A percentile compares a stretch with the other conserved stretches of the same genome.
Conservation (phyloP, 2,113 vertebrate species). For the Xiphophorus couchianus region DNA sequence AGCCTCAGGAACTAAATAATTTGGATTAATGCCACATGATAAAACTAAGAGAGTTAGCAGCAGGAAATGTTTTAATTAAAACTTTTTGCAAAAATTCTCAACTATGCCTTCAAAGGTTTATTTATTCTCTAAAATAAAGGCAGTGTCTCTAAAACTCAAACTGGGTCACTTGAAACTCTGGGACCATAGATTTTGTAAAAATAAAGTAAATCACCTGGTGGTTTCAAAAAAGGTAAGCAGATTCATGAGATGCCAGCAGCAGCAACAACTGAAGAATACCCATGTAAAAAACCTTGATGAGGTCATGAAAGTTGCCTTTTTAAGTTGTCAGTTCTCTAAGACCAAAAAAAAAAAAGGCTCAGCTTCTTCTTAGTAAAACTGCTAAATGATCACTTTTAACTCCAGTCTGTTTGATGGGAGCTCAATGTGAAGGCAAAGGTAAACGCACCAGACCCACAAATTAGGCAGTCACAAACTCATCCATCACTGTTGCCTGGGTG, state of each 20-base stretch:
- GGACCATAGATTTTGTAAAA: background rate
- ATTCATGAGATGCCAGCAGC: background rate
- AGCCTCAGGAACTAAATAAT: too few species aligned
- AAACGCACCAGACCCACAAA: conserved; percentile 53
- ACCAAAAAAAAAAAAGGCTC: background rate
- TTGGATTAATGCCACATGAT: too few species aligned
- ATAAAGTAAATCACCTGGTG: background rate
- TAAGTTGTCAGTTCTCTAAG: conserved; percentile 3
- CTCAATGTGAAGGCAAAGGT: conserved; percentile 36
- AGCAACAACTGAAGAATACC: background rate
- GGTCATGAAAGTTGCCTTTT: background rate
- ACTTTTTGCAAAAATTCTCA: too few species aligned
- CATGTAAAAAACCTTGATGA: conserved; percentile 10
- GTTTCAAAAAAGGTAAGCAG: background rate
- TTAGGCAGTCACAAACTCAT: conserved; percentile 47
- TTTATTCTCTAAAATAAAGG: background rate
- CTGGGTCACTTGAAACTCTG: background rate
- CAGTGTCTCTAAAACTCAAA: background rate
- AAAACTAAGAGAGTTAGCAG: too few species aligned
- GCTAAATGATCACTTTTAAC: conserved; percentile 26
- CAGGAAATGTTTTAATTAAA: too few species aligned
- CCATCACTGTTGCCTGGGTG: conserved; percentile 66
- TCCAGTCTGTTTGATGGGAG: conserved; percentile 30
- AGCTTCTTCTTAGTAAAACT: background rate
- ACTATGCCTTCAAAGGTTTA: background rate